Base-by-base conservation (phyloP, 1,140 invertebrate species). In the Ceratitis capitata region DNA sequence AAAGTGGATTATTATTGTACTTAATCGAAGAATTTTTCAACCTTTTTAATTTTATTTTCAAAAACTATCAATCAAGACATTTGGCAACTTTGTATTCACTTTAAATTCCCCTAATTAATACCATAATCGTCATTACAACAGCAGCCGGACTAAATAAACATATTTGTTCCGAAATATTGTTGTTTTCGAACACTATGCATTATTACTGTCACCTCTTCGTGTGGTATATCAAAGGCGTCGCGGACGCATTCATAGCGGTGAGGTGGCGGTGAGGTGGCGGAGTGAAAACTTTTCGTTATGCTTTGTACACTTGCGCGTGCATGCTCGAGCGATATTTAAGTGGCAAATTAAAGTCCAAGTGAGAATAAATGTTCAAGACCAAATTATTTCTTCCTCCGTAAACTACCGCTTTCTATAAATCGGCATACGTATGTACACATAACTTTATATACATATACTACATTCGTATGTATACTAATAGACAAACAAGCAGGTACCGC, bases 341-440 rank as follows among this genome's bases (percentile, higher is more conserved):
- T 85, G 82, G 78, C 82, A 85, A 85, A 85, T 83, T 83, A 85
- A 85, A 85, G 85, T 85, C 85, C 85, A 85, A 85, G 35, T 64
- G 58, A 51, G 47, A 85, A 58, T 85, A 78, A 78, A 78, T 78
- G 69, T 78, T 56, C 82, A 58, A 58, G 53, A 58, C 53, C 82
- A 83, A 83, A 83, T 83, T 83, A 83, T 83, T 51, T 83, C 82
- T 83, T 45, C 49, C 82, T 51, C 82, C 16, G 82, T 58, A 58
- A 83, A 58, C 82, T 51, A 58, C 82, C 82, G 49, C 47, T 83
- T 83, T 83, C 82, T 51, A 78, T 78, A 78, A 78, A 23, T n/a
- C 39, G 14, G 23, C 69, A 35, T 3, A 78, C 29, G 45, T 23
- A 45, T n/a, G 23, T 26, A 10, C 45, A 35, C 3, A 23, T 45